Base-by-base conservation (phyloP, 2,113 vertebrate genomes). In the Anoplopoma fimbria region DNA sequence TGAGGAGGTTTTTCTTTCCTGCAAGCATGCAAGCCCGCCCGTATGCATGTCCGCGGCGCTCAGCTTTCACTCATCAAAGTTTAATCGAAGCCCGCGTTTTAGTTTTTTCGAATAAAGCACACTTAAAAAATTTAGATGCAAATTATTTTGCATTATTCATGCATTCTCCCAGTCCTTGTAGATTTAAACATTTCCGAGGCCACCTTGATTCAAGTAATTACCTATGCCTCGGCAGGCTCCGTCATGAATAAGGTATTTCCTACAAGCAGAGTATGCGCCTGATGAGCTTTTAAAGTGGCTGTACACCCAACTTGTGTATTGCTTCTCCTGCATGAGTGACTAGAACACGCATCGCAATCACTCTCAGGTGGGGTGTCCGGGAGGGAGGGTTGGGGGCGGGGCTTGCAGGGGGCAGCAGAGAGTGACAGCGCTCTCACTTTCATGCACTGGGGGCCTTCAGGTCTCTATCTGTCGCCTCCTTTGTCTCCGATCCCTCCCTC, bases 111-210 rank as follows among this genome's bases (percentile, higher is more conserved):
- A 99, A 99, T 99, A 99, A 99, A 99, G 97, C 97, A 98, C 97
- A 99, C 97, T 99, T 98, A 99, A 99, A 99, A 99, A 97, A 98
- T 99, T 97, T 98, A 98, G 97, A 99, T 99, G 98, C 98, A 99
- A 99, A 99, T 99, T 95, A 97, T 97, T 95, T 96, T 99, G 97
- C 97, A 99, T 99, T 99, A 99, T 99, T 99, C 98, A 99, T 99
- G 96, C 92, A 88, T 94, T 95, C 82, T 95, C 95, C 94, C 95
- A 95, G 97, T 98, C 98, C 98, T 98, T 98, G 97, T 97, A 99
- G 98, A 99, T 99, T 99, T 99, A 98, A 99, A 99, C 97, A 99
- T 98, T 98, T 99, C 96, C 96, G 97, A 97, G 97, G 97, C 98
- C 97, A 99, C 98, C 98, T 99, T 99, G 98, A 99, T 99, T 98